Evolutionary conservation across 2,888 invertebrate species (phyloP), one percentile per base, ranked within the genome.

Genomic region (Rambutsinella grinnellia): DNA sequence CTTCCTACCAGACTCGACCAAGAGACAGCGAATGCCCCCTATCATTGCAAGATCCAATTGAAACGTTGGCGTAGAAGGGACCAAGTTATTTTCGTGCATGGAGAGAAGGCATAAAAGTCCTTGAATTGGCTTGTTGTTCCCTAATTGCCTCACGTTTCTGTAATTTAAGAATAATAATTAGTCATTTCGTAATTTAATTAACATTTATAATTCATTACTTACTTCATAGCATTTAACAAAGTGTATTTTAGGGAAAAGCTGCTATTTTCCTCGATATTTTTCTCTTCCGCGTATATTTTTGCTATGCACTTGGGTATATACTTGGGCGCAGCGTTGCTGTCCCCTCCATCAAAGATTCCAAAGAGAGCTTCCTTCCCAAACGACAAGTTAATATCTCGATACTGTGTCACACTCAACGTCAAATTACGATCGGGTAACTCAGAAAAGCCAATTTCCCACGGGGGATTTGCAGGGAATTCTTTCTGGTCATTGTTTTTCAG

Each of bases 161-260:
- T 1, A 56, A 62, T n/a, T n/a, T 13, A 36, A 13, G 36, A 36
- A 36, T 36, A 36, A 36, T 8, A 36, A 36, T 36, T 36, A 13
- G 5, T 27, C 3, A 60, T 21, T 15, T 10, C 6, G 17, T 28
- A 26, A 62, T 61, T 23, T 17, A 54, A 21, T 5, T 63, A 27
- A 26, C 6, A 56, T 13, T 54, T 54, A 27, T 23, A 56, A 26
- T 56, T 26, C n/a, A 47, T 1, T 49, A 61, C 79, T 80, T 83
- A 86, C 86, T 93, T 90, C 84, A 94, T 94, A 0, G 94, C 92
- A 19, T 94, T 91, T 8, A 95, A 87, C 80, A 95, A 89, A 0
- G 94, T 93, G 85, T 94, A 94, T 85, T 94, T 94, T 90, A 95
- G 90, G 2, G 94, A 95, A 84, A 94, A 94, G 68, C 90, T 90